A percentile compares a stretch with the other conserved stretches of the same genome.
These are phyloP conservation scores for Meta bourneti DNA, from an alignment of 2,888 invertebrate species.

Conservation along the genomic window DNA sequence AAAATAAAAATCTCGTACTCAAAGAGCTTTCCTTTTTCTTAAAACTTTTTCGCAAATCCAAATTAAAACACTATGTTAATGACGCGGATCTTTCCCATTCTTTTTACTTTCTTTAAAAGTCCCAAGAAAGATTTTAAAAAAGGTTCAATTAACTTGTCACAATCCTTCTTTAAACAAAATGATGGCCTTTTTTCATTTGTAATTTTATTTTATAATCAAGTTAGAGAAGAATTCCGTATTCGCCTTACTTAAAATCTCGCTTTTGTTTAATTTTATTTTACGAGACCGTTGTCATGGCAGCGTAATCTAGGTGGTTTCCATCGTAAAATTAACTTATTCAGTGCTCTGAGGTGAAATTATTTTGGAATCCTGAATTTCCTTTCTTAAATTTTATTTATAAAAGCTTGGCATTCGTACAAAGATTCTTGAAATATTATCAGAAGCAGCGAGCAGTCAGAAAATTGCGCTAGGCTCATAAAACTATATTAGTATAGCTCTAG, in stretches of 20 bases:
- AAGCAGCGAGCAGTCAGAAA: neutral
- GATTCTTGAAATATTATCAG: neutral
- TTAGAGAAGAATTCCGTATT: neutral
- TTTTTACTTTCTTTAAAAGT: neutral
- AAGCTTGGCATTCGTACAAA: neutral
- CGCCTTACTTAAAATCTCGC: conserved; percentile 1
- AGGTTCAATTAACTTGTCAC: neutral
- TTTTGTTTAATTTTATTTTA: neutral
- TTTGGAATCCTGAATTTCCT: neutral
- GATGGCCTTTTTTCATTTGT: neutral
- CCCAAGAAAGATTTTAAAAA: neutral
- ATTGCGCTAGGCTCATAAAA: neutral
- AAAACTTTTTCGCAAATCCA: conserved; percentile 8
- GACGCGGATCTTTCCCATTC: neutral
- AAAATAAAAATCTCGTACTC: conserved; percentile 1
- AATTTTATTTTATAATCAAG: conserved; percentile 1
- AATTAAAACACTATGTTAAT: conserved; percentile 1
- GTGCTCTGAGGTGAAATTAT: neutral
- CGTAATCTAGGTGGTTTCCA: neutral
- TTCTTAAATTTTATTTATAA: neutral
- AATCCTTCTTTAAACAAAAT: conserved; percentile 1
- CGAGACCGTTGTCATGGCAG: neutral
- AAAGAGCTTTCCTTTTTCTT: neutral
- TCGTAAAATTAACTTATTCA: neutral
- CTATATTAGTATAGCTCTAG: neutral